Evolutionary conservation across 2,888 invertebrate genomes (phyloP).

Genomic region (Melanargia galathea): DNA sequence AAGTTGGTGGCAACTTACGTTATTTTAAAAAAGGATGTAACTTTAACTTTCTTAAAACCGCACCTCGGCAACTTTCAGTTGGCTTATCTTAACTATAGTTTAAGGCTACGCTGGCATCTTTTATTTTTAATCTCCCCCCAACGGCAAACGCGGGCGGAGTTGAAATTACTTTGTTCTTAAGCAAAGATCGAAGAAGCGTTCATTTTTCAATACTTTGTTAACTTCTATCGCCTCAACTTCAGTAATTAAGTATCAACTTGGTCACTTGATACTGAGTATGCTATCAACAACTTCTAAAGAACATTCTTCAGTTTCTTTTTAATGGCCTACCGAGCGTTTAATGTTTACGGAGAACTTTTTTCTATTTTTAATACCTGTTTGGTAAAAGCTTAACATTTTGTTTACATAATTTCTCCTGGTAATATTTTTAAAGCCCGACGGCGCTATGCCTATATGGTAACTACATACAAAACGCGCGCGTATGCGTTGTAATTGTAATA

Average conservation of each 20-base stretch:
- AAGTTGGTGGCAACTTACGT: slow-evolving; percentile 46
- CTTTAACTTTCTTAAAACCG: slow-evolving; percentile 65
- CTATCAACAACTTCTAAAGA: slow-evolving; percentile 32
- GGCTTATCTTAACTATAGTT: slow-evolving; percentile 75
- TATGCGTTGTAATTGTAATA: too few species aligned
- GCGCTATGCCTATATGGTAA: too few species aligned
- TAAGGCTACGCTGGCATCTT: slow-evolving; percentile 65
- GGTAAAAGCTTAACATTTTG: background rate
- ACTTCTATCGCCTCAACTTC: slow-evolving; percentile 61
- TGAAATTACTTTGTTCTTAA: slow-evolving; percentile 75
- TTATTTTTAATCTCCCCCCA: slow-evolving; percentile 72
- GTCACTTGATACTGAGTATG: slow-evolving; percentile 36
- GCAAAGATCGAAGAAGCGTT: slow-evolving; percentile 74
- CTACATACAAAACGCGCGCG: too few species aligned
- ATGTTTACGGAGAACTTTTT: background rate
- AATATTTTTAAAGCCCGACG: background rate
- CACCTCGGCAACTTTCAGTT: slow-evolving; percentile 51
- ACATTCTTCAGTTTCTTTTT: slow-evolving; percentile 20
- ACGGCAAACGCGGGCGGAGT: slow-evolving; percentile 67
- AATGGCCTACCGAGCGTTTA: slow-evolving; percentile 11
- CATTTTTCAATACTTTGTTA: slow-evolving; percentile 76
- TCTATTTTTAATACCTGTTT: background rate
- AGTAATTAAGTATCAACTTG: slow-evolving; percentile 59
- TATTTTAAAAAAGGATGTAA: slow-evolving; percentile 57
- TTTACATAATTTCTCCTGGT: background rate